Evolutionary conservation across 2,113 vertebrate species (phyloP).

Genomic region (Pseudonaja textilis): DNA sequence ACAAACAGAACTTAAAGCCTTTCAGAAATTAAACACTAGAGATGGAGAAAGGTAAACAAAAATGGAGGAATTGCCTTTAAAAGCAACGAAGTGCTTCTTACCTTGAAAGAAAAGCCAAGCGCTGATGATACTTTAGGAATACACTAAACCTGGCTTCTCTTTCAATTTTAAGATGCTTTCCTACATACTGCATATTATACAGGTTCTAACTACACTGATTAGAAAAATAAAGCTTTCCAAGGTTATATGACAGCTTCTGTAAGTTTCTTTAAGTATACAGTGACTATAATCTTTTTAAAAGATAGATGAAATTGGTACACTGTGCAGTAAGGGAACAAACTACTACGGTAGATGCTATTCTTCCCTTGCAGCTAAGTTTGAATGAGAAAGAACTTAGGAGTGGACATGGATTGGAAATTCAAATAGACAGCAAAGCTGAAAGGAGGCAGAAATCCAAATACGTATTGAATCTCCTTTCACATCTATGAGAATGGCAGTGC

Average conservation of each 20-base stretch:
- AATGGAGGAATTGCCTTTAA: background rate
- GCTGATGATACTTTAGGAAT: background rate
- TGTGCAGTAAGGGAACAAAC: background rate
- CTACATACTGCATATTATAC: background rate
- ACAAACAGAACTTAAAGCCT: background rate
- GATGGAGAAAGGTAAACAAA: background rate
- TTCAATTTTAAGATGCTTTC: background rate
- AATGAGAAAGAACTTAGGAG: background rate
- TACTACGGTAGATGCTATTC: background rate
- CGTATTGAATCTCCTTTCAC: background rate
- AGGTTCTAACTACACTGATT: background rate
- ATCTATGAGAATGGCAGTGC: fast-evolving
- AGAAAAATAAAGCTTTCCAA: background rate
- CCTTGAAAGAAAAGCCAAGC: background rate
- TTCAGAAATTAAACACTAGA: background rate
- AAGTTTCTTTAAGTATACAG: background rate
- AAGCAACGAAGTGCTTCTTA: background rate
- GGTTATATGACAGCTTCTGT: background rate
- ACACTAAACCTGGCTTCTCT: background rate
- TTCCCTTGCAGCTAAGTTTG: background rate
- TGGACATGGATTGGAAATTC: conserved; percentile 2
- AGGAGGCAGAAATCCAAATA: background rate
- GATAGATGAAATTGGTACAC: background rate
- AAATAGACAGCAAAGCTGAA: background rate
- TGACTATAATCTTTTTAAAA: background rate